These are phyloP conservation scores for Colistium nudipinnis DNA, from an alignment of 2,113 vertebrate genomes.

Conservation along the genomic window DNA sequence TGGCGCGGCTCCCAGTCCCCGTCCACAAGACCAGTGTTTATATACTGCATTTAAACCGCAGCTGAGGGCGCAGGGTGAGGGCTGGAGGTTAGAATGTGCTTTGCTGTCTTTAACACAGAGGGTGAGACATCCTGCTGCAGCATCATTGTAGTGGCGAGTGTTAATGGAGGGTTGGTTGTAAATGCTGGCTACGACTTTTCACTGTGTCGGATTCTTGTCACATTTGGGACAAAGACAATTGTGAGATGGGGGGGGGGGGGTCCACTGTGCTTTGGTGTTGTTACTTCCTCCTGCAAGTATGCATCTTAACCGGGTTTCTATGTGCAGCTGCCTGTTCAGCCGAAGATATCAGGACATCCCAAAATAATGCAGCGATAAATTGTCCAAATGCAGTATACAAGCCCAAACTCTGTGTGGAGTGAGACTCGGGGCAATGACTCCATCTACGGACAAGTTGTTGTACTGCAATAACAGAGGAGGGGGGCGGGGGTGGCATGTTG, in stretches of 20 bases:
- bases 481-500: conserved; percentile 19
- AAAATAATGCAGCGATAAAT: conserved; percentile 3
- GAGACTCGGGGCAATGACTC: conserved; percentile 51
- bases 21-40: conserved; percentile 49
- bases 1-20: conserved; percentile 54
- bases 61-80: not conserved
- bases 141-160: not conserved
- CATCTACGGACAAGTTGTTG: conserved; percentile 72
- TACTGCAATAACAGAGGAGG: conserved; percentile 58
- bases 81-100: conserved; percentile 35
- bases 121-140: conserved; percentile 3
- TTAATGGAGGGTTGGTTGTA: conserved; percentile 26
- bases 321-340: conserved; percentile 41
- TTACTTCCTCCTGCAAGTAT: conserved; percentile 33
- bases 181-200: conserved; percentile 59
- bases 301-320: not conserved
- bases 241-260: not conserved
- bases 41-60: conserved; percentile 65
- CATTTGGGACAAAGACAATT: conserved; percentile 4
- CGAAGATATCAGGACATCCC: not conserved
- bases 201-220: conserved; percentile 14
- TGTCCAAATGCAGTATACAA: conserved; percentile 63
- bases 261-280: conserved; percentile 65
- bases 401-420: conserved; percentile 37
- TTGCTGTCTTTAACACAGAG: conserved; percentile 10